phyloP scores from a whole-genome alignment of 2,888 invertebrate species.

The Dasysyrphus tricinctus region DNA sequence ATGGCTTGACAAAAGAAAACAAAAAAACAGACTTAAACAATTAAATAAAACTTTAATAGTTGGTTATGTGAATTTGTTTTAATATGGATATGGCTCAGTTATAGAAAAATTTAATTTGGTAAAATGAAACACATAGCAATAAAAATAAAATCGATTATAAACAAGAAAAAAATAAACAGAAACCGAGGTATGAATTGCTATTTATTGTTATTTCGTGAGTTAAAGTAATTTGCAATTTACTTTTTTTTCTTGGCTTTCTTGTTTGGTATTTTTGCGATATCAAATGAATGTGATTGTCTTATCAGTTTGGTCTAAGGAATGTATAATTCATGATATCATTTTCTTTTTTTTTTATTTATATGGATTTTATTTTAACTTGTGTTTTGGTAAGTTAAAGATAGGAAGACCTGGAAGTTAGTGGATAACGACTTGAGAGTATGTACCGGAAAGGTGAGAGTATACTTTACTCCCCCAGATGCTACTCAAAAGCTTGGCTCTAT shows the following conservation, averaged over 20 bases:
- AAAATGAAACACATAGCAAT: background rate
- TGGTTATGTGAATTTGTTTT: background rate
- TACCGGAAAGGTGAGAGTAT: too few relatives aligned
- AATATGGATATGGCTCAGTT: background rate
- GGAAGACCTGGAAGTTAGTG: too few relatives aligned
- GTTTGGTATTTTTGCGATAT: conserved; percentile 36
- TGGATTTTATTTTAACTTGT: background rate
- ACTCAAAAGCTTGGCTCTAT: too few relatives aligned
- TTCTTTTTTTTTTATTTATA: background rate
- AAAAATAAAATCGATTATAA: conserved; percentile 53
- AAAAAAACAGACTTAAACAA: background rate
- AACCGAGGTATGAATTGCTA: background rate
- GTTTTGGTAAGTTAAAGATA: too few relatives aligned
- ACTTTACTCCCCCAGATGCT: too few relatives aligned
- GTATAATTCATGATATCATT: background rate
- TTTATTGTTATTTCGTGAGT: conserved; percentile 51
- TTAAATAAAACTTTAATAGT: background rate
- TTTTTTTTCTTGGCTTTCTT: conserved; percentile 17
- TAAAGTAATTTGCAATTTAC: conserved; percentile 48
- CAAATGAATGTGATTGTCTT: conserved; percentile 37
- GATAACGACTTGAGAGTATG: too few relatives aligned
- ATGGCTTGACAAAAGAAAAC: conserved; percentile 4
- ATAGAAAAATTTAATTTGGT: conserved; percentile 3
- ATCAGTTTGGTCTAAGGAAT: conserved; percentile 9
- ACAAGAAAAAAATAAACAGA: conserved; percentile 1